These are phyloP conservation scores for Pyrrhosoma nymphula DNA, from an alignment of 2,888 invertebrate species.

Conservation along the genomic window DNA sequence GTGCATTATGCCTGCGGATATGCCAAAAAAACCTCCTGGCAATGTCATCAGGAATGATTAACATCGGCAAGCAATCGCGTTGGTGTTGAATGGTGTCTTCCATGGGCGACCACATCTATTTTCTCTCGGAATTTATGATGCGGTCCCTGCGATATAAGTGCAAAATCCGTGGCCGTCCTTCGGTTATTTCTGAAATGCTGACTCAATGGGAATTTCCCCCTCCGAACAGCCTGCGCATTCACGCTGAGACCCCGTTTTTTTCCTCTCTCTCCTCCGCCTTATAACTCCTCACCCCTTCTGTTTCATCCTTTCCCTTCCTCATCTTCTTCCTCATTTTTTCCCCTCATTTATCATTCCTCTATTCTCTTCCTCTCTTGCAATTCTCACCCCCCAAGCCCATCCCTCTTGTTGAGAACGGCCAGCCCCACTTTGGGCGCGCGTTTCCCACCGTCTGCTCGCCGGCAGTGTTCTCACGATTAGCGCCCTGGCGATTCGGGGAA, in stretches of 20 bases:
- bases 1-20: not conserved
- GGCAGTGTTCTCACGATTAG: not conserved
- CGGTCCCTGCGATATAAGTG: not conserved
- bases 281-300: not conserved
- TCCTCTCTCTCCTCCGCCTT: not conserved
- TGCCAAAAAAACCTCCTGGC: not conserved
- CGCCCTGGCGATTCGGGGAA: not conserved
- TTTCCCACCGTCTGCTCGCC: not conserved
- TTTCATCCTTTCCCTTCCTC: not conserved
- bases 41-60: not conserved
- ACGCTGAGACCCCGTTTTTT: not conserved
- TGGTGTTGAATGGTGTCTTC: not conserved
- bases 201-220: not conserved
- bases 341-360: not conserved
- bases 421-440: not conserved
- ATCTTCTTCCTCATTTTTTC: not conserved
- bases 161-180: not conserved
- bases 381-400: not conserved
- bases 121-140: not conserved
- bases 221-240: not conserved
- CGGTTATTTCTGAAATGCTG: constrained; percentile 12
- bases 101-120: not conserved
- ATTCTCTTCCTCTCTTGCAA: not conserved
- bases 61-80: not conserved
- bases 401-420: not conserved